Evolutionary conservation across 1,140 invertebrate species (phyloP), one percentile per base, ranked within the genome.

Genomic region (Zeugodacus cucurbitae): DNA sequence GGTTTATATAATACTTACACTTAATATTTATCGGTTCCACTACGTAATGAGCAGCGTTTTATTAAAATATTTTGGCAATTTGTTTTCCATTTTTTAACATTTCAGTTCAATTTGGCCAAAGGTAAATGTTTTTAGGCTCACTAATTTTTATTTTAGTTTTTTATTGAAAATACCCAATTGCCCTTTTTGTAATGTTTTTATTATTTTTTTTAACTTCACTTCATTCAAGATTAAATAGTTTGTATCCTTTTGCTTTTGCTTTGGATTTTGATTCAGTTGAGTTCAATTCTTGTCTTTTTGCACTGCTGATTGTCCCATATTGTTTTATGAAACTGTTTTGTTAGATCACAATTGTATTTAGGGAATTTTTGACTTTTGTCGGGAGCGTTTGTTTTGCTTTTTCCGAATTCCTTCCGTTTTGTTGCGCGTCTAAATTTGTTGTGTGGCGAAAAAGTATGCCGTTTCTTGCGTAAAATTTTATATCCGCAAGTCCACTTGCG

Each of bases 371-470:
- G 26, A 48, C 29, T 82, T 74, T 74, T 44, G n/a, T 74, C 70
- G 17, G 3, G 32, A 74, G 74, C 11, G 22, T 82, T 48, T 82
- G 41, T 82, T 82, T 82, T 48, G 41, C 37, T 82, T 82, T 7
- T 48, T 54, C 74, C 41, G 74, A 48, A 54, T 82, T 48, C 74
- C 74, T 82, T 82, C 22, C 74, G 74, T 48, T 82, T 82, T 48
- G 74, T 34, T 82, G 22, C 74, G 44, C 74, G 20, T 26, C 74
- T 44, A 82, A 82, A 82, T 82, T 82, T 82, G 74, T 82, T 82
- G 41, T 82, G 74, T 22, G 74, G 74, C 74, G 37, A 82, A 82
- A n/a, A 82, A 82, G n/a, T 26, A 82, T 82, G 48, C 74, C 74
- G 41, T 82, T 82, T 54, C 74, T 82, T 82, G 41, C 20, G 74